Evolutionary conservation across 2,797 vertebrate species (phyloP).

Genomic region (Phrynocephalus vlangalii): DNA sequence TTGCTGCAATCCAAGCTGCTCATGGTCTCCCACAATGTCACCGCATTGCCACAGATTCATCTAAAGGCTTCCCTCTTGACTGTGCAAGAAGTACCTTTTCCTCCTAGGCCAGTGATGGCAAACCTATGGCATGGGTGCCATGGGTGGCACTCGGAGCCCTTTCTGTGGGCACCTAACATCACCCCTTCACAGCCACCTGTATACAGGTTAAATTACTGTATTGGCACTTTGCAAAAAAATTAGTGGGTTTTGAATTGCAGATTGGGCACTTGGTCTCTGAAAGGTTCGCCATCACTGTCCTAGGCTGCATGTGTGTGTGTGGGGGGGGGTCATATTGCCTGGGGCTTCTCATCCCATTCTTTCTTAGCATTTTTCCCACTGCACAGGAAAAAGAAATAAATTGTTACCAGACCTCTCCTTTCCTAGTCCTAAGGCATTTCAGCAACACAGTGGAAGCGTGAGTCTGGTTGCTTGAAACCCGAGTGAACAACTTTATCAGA

Average conservation of each 20-base stretch:
- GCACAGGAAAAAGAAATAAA: not conserved
- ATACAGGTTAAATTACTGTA: too few species aligned
- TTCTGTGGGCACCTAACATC: too few species aligned
- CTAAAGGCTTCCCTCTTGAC: not conserved
- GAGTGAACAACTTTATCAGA: not conserved
- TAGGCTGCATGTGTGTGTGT: not conserved
- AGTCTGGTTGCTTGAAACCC: not conserved
- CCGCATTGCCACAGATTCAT: not conserved
- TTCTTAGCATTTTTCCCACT: not conserved
- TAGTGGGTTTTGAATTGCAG: too few species aligned
- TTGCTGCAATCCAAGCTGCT: not conserved
- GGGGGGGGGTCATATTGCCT: not conserved
- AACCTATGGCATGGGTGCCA: too few species aligned
- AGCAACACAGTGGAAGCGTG: not conserved
- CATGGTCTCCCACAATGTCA: too few species aligned
- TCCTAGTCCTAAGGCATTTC: not conserved
- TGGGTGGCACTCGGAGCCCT: too few species aligned
- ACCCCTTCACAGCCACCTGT: too few species aligned
- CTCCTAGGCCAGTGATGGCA: too few species aligned
- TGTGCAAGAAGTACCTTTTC: too few species aligned
- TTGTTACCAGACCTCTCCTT: not conserved
- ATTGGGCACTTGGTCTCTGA: too few species aligned
- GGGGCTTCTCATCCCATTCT: not conserved
- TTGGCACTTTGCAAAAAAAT: too few species aligned
- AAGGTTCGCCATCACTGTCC: too few species aligned